Conservation (phyloP, 2,797 vertebrate species). For the Passerculus sandwichensis region DNA sequence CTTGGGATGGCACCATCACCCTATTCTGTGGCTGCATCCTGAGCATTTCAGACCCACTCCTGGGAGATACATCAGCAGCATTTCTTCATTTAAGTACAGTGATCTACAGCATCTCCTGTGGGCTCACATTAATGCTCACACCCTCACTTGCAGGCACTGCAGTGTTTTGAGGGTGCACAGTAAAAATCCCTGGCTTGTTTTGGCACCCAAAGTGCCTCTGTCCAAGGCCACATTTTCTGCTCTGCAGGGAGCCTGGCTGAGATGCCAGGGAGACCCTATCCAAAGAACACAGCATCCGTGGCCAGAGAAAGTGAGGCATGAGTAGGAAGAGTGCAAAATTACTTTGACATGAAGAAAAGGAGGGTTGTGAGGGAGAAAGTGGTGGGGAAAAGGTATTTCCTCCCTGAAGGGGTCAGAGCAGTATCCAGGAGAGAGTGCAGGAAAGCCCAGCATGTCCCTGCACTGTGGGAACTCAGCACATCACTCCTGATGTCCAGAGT, state of each 20-base stretch:
- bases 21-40: neutral
- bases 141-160: fast-evolving
- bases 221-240: neutral
- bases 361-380: neutral
- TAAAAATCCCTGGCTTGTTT: neutral
- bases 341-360: neutral
- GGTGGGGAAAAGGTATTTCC: neutral
- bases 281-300: neutral
- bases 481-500: no score
- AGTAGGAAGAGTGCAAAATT: neutral
- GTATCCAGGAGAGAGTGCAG: neutral
- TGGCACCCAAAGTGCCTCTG: neutral
- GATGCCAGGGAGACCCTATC: neutral
- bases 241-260: neutral
- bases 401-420: fast-evolving
- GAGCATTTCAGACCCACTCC: fast-evolving
- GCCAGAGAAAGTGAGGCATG: neutral
- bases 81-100: neutral
- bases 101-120: neutral
- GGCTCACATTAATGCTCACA: neutral
- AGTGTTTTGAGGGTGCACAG: neutral
- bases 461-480: no score
- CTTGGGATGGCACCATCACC: neutral
- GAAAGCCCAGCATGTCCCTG: neutral
- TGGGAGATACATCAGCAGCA: neutral